phyloP scores from a whole-genome alignment of 1,140 invertebrate species.

The Globodera ellingtonae region DNA sequence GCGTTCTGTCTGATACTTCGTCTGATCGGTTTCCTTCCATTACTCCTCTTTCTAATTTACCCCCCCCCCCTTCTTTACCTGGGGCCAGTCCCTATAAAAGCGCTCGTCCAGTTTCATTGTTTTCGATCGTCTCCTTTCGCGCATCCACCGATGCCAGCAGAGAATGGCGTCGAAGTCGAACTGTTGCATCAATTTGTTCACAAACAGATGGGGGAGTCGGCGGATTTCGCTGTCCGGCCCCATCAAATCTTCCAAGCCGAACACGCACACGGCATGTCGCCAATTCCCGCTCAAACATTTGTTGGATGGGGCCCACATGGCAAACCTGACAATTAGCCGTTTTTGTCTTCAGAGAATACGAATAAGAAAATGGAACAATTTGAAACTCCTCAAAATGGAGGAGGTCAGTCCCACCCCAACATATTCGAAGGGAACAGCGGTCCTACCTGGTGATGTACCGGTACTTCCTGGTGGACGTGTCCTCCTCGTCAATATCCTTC shows the following conservation, averaged over 20 bases:
- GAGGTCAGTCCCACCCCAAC: neutral
- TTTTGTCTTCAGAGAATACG: neutral
- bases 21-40: neutral
- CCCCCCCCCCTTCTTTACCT: neutral
- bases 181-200: conserved; percentile 67
- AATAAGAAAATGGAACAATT: neutral
- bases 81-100: neutral
- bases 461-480: conserved; percentile 8
- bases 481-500: neutral
- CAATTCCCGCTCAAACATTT: conserved; percentile 48
- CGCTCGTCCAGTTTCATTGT: neutral
- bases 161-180: conserved; percentile 69
- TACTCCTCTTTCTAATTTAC: neutral
- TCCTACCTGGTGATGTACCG: neutral
- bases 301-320: conserved; percentile 15
- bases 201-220: conserved; percentile 69
- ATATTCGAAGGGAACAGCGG: neutral
- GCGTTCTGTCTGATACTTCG: neutral
- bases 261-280: conserved; percentile 21
- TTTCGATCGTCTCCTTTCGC: neutral
- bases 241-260: conserved; percentile 25
- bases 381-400: neutral
- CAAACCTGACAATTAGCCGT: neutral
- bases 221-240: neutral
- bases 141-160: conserved; percentile 26